Evolutionary conservation across 2,888 invertebrate species (phyloP).

Genomic region (Dasypolia templi): DNA sequence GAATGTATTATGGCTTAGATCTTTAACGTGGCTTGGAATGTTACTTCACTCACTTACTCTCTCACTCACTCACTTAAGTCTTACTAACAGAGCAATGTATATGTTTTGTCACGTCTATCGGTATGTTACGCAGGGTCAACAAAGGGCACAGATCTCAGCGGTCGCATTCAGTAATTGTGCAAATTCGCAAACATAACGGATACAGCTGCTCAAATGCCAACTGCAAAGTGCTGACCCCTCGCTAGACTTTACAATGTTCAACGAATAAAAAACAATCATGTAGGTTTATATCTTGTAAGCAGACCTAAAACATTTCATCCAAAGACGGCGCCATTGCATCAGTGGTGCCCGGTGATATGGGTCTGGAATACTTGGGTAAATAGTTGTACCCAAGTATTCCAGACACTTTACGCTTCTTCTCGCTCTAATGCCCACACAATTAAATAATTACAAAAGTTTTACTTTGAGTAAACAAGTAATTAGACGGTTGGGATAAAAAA

Average conservation of each 20-base stretch:
- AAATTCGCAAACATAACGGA: constrained; percentile 63
- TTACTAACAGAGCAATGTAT: constrained; percentile 33
- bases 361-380: too few relatives aligned
- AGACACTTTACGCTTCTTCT: constrained; percentile 40
- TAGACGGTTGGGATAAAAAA: constrained; percentile 47
- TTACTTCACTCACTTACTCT: too few relatives aligned
- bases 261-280: constrained; percentile 40
- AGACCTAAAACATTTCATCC: constrained; percentile 36
- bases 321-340: constrained; percentile 18
- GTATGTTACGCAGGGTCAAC: constrained; percentile 61
- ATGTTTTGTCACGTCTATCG: constrained; percentile 53
- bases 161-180: constrained; percentile 63
- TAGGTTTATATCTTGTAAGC: constrained; percentile 18
- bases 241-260: constrained; percentile 42
- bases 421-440: constrained; percentile 45
- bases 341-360: neutral
- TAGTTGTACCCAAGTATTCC: constrained; percentile 49
- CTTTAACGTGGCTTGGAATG: too few relatives aligned
- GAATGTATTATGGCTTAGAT: too few relatives aligned
- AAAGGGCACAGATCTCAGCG: constrained; percentile 57
- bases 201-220: constrained; percentile 45
- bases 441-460: constrained; percentile 56
- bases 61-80: too few relatives aligned
- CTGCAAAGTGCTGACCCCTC: constrained; percentile 48
- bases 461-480: constrained; percentile 61